A percentile compares a stretch with the other conserved stretches of the same genome.
phyloP scores from a whole-genome alignment of 2,797 vertebrate genomes.

The Percopsis omiscomaycus region DNA sequence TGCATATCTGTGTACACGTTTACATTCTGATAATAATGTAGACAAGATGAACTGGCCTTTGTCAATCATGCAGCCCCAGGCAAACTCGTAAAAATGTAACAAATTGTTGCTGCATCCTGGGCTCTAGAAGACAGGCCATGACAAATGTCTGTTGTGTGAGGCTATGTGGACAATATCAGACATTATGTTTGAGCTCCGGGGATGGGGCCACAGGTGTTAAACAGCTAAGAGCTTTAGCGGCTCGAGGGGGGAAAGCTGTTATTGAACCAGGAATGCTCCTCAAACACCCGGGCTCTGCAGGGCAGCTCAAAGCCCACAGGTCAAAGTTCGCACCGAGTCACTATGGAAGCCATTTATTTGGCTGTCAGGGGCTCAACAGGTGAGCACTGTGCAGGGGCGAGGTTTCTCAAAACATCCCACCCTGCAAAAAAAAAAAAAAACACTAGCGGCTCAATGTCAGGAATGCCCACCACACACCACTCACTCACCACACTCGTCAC shows the following conservation, averaged over 20 bases:
- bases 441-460: slow-evolving; percentile 72
- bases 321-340: slow-evolving; percentile 75
- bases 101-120: slow-evolving; percentile 30
- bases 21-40: too few relatives aligned
- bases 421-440: slow-evolving; percentile 59
- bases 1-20: background rate
- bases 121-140: slow-evolving; percentile 41
- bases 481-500: slow-evolving; percentile 78
- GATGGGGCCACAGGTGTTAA: slow-evolving; percentile 77
- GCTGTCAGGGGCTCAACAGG: slow-evolving; percentile 82
- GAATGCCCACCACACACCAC: slow-evolving; percentile 72
- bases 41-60: too few relatives aligned
- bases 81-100: slow-evolving; percentile 8
- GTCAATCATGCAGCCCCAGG: background rate
- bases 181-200: slow-evolving; percentile 52
- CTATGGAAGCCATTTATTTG: slow-evolving; percentile 78
- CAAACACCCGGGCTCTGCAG: slow-evolving; percentile 68
- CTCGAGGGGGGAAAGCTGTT: slow-evolving; percentile 66
- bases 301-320: slow-evolving; percentile 73
- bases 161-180: slow-evolving; percentile 39
- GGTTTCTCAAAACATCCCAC: slow-evolving; percentile 76
- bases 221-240: slow-evolving; percentile 72
- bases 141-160: slow-evolving; percentile 54
- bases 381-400: slow-evolving; percentile 68
- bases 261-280: slow-evolving; percentile 76